Conservation (phyloP, 1,140 invertebrate genomes). For the Lepidurus packardi region DNA sequence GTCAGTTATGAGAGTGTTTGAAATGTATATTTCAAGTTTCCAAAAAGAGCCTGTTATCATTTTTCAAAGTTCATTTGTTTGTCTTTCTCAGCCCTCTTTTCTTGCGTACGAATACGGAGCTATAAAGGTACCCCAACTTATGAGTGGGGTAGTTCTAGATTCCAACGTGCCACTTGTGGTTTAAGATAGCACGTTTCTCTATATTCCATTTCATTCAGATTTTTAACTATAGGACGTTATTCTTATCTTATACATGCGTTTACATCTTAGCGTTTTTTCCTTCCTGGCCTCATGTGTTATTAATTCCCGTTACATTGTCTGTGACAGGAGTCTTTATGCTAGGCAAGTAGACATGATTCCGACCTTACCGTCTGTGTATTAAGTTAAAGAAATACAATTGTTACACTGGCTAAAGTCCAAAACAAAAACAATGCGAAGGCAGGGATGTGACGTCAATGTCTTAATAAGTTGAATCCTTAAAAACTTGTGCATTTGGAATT, state of each 20-base stretch:
- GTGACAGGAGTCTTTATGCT: slow-evolving; percentile 2
- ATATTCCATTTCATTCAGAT: background rate
- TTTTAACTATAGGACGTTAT: slow-evolving; percentile 16
- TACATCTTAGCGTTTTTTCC: background rate
- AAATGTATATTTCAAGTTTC: slow-evolving; percentile 4
- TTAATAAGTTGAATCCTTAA: no score
- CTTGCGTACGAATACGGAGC: background rate
- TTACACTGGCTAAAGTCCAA: background rate
- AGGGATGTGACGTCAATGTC: no score
- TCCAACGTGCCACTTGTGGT: background rate
- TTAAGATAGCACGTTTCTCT: background rate
- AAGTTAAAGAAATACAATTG: slow-evolving; percentile 5
- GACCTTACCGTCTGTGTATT: background rate
- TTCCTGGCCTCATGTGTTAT: background rate
- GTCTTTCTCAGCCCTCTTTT: slow-evolving; percentile 9
- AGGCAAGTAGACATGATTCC: slow-evolving; percentile 17
- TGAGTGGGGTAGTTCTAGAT: background rate
- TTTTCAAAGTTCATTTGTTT: background rate
- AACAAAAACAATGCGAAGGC: no score
- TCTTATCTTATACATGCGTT: background rate
- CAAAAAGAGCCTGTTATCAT: background rate
- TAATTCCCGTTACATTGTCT: background rate
- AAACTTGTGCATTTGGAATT: no score
- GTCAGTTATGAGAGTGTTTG: slow-evolving; percentile 23
- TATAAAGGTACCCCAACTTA: background rate